A percentile compares a stretch with the other conserved stretches of the same genome.
These are phyloP conservation scores for Gouania willdenowi DNA, from an alignment of 2,797 vertebrate species.

Conservation along the genomic window DNA sequence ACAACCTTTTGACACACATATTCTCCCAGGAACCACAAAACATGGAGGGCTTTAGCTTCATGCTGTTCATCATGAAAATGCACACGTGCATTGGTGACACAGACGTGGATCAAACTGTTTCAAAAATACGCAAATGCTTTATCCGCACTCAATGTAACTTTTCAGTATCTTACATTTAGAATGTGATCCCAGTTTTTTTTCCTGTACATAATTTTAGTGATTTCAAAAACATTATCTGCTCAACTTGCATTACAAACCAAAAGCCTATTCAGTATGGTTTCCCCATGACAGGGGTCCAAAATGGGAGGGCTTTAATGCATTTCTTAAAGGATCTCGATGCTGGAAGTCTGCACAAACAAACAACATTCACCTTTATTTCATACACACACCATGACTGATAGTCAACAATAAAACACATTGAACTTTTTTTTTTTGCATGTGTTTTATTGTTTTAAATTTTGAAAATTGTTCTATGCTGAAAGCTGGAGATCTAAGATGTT, in stretches of 20 bases:
- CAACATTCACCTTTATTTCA: constrained; percentile 79
- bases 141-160: no score
- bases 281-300: constrained; percentile 64
- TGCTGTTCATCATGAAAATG: not conserved
- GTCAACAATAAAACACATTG: no score
- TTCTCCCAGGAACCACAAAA: constrained; percentile 49
- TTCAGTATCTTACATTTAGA: no score
- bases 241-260: constrained; percentile 25
- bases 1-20: constrained; percentile 71
- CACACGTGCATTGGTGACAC: no score
- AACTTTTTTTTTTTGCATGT: constrained; percentile 1
- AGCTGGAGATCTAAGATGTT: no score
- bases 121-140: no score
- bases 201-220: no score
- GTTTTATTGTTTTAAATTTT: no score
- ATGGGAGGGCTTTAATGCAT: constrained; percentile 39
- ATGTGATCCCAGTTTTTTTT: not conserved
- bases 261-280: constrained; percentile 65
- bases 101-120: no score
- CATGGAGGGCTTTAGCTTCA: not conserved
- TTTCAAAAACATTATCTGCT: not conserved
- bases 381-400: no score
- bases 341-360: constrained; percentile 31
- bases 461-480: no score
- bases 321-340: constrained; percentile 59